phyloP scores from a whole-genome alignment of 2,113 vertebrate species.

The Grammomys surdaster region DNA sequence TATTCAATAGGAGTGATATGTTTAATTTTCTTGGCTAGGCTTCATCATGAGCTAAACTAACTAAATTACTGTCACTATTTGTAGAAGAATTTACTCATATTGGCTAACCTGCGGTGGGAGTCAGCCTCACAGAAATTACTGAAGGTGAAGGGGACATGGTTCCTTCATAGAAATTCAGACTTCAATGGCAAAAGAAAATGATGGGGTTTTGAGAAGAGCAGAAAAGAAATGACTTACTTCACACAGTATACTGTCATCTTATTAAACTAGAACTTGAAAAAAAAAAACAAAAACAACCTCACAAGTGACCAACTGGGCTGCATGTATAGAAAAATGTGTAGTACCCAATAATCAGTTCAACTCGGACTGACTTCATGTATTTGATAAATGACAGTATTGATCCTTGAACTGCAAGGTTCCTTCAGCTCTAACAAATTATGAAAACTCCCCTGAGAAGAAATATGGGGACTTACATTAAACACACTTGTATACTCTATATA shows the following conservation, averaged over 20 bases:
- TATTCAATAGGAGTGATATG: neutral
- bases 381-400: conserved; percentile 32
- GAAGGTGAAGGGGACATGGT: neutral
- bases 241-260: neutral
- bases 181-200: neutral
- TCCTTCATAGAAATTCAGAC: neutral
- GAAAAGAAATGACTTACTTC: neutral
- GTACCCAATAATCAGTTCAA: conserved; percentile 20
- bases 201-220: neutral
- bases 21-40: conserved; percentile 7
- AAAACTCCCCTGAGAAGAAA: neutral
- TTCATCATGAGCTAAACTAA: neutral
- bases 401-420: neutral
- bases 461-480: neutral
- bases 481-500: neutral
- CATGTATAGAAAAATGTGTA: neutral
- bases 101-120: neutral
- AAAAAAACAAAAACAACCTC: neutral
- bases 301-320: neutral
- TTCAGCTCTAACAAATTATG: neutral
- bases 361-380: neutral
- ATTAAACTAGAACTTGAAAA: neutral
- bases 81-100: neutral
- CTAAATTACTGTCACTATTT: conserved; percentile 5
- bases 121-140: neutral